These are phyloP conservation scores for Rhincodon typus DNA, from an alignment of 2,797 vertebrate genomes.

Conservation along the genomic window DNA sequence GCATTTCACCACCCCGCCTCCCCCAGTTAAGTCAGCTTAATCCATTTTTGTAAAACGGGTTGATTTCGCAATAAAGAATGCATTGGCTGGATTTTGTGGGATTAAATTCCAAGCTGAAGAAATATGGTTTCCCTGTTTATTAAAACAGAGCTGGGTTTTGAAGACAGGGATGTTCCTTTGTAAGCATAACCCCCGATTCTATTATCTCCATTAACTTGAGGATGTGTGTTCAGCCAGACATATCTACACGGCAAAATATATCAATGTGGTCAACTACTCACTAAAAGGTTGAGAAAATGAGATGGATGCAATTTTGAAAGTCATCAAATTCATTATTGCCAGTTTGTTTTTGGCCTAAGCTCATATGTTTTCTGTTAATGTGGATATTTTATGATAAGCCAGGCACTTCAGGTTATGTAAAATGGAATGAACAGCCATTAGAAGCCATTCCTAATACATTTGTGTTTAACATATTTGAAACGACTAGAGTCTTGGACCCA, in stretches of 20 bases:
- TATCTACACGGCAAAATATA: neutral
- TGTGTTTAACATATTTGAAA: neutral
- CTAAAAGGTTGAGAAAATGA: neutral
- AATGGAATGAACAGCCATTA: neutral
- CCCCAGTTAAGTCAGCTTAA: neutral
- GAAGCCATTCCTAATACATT: too few species aligned
- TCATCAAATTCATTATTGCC: neutral
- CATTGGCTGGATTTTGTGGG: neutral
- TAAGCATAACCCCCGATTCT: neutral
- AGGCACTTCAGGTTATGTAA: neutral
- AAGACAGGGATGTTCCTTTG: neutral
- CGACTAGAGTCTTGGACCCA: neutral
- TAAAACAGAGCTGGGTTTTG: neutral
- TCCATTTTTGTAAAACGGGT: neutral
- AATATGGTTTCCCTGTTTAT: neutral
- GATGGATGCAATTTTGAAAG: neutral
- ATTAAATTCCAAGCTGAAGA: neutral
- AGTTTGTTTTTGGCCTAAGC: neutral
- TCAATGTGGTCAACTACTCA: neutral
- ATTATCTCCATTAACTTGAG: neutral
- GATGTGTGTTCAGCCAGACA: neutral
- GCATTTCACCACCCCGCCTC: too few species aligned
- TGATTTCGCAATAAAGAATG: neutral
- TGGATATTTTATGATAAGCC: neutral
- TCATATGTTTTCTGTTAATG: neutral